A percentile compares a stretch with the other conserved stretches of the same genome.
These are phyloP conservation scores for Melanargia galathea DNA, from an alignment of 2,888 invertebrate genomes.

Conservation along the genomic window DNA sequence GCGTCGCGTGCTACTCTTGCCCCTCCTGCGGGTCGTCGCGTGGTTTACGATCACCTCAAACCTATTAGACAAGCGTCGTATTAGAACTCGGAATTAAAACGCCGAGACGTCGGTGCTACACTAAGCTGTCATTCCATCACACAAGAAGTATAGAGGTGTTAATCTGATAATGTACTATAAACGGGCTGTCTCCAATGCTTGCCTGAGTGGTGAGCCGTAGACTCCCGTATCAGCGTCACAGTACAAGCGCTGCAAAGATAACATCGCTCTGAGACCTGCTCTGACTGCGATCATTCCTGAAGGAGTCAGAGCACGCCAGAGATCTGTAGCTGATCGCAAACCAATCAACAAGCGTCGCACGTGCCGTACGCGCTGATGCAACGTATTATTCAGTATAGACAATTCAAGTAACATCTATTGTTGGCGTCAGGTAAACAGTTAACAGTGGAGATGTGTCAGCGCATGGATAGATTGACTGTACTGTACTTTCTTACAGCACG, in stretches of 20 bases:
- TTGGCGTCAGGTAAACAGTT: neutral
- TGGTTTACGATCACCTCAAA: constrained; percentile 29
- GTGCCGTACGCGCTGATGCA: neutral
- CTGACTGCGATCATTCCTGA: constrained; percentile 58
- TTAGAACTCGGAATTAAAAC: constrained; percentile 53
- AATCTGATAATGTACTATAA: constrained; percentile 78
- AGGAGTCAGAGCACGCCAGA: constrained; percentile 68
- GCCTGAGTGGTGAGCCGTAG: constrained; percentile 90
- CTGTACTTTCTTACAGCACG: neutral
- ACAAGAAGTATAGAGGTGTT: constrained; percentile 76
- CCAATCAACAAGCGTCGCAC: neutral
- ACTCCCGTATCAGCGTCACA: constrained; percentile 86
- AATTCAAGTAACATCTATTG: neutral
- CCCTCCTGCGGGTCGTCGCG: neutral
- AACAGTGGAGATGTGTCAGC: neutral
- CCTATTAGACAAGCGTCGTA: constrained; percentile 56
- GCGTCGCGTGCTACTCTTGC: neutral
- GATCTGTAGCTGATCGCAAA: constrained; percentile 46
- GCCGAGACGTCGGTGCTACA: constrained; percentile 61
- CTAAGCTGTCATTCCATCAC: constrained; percentile 80
- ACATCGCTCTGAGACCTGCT: constrained; percentile 77
- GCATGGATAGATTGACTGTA: no score
- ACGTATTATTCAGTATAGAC: constrained; percentile 1
- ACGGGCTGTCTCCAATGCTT: constrained; percentile 84
- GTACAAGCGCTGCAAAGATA: constrained; percentile 90